phyloP scores from a whole-genome alignment of 2,888 invertebrate species.

The Darwinula stevensoni region DNA sequence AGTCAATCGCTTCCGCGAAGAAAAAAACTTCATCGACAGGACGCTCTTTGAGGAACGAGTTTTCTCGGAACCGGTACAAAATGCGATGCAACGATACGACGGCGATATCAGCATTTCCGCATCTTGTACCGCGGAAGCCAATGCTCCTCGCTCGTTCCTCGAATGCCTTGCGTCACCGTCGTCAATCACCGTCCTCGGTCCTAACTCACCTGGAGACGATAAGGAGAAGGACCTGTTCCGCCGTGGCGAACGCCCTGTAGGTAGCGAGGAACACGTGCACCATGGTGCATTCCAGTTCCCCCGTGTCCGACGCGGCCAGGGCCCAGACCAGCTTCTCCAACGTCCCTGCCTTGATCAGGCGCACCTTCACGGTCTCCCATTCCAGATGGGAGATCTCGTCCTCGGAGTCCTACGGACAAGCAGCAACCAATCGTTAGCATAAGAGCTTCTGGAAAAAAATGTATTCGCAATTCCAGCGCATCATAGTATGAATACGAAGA shows the following conservation, averaged over 20 bases:
- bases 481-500: too few species aligned
- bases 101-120: too few species aligned
- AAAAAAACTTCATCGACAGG: too few species aligned
- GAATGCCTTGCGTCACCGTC: too few species aligned
- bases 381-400: conserved; percentile 71
- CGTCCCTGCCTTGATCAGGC: conserved; percentile 84
- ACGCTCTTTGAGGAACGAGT: too few species aligned
- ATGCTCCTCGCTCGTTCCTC: too few species aligned
- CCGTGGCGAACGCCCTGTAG: conserved; percentile 65
- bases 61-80: too few species aligned
- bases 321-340: conserved; percentile 76
- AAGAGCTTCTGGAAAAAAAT: not conserved
- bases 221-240: conserved; percentile 50
- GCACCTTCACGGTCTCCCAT: conserved; percentile 91
- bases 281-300: conserved; percentile 86
- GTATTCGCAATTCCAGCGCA: too few species aligned
- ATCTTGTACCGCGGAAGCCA: too few species aligned
- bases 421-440: not conserved
- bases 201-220: conserved; percentile 27
- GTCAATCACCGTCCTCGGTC: too few species aligned
- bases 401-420: conserved; percentile 11
- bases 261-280: conserved; percentile 91
- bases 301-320: conserved; percentile 60
- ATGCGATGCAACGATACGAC: too few species aligned
- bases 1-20: too few species aligned